Conservation (phyloP, 1,140 invertebrate species). For the Bombyx mori region ASM3026992v2 NC_085121.1:15731001-15731500, state of each 20-base stretch:
- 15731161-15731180: slow-evolving; percentile 20
- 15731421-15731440: slow-evolving; percentile 28
- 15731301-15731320: slow-evolving; percentile 14
- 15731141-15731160: slow-evolving; percentile 33
- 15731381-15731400: neutral
- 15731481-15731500: no score
- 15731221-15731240: slow-evolving; percentile 7
- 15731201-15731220: slow-evolving; percentile 1
- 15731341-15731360: slow-evolving; percentile 15
- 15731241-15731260: slow-evolving; percentile 10
- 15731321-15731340: slow-evolving; percentile 21
- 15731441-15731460: no score
- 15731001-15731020: no score
- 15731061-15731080: slow-evolving; percentile 84
- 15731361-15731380: slow-evolving; percentile 10
- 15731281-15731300: slow-evolving; percentile 29
- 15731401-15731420: slow-evolving; percentile 29
- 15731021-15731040: no score
- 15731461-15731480: no score
- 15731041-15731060: slow-evolving; percentile 36
- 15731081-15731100: slow-evolving; percentile 88
- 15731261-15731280: slow-evolving; percentile 26
- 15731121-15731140: slow-evolving; percentile 78
- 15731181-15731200: slow-evolving; percentile 10
- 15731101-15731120: slow-evolving; percentile 82